These are phyloP conservation scores for Paelopatides confundens DNA, from an alignment of 53 echinoderm and acorn worm genomes.

Conservation along the genomic window DNA sequence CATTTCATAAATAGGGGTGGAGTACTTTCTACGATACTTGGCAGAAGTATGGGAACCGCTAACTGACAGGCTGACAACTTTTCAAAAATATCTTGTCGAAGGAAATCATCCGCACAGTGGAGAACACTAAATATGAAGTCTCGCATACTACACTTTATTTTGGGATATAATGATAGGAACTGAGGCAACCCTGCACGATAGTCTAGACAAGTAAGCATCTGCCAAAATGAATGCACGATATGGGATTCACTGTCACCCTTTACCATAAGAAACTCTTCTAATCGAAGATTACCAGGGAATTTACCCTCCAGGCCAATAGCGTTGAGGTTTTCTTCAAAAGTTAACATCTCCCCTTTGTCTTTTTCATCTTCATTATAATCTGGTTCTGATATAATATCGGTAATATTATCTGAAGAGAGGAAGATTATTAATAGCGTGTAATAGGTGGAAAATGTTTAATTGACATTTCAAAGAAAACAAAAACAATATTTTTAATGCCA, in stretches of 20 bases:
- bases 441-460: too few relatives aligned
- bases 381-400: too few relatives aligned
- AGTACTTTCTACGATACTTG: not conserved
- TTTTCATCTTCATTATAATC: too few relatives aligned
- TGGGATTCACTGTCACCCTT: not conserved
- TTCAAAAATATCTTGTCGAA: conserved; percentile 15
- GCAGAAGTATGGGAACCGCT: not conserved
- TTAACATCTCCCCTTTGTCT: too few relatives aligned
- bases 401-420: too few relatives aligned
- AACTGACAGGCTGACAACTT: conserved; percentile 17
- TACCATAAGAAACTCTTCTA: not conserved
- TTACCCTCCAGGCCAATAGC: not conserved
- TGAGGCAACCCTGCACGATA: not conserved
- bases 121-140: conserved; percentile 22
- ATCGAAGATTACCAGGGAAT: not conserved
- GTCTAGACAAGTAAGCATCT: not conserved
- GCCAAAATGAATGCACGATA: not conserved
- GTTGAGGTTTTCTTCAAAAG: not conserved
- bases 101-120: conserved; percentile 10
- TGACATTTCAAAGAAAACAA: too few relatives aligned
- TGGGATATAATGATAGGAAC: not conserved
- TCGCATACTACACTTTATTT: not conserved
- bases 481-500: too few relatives aligned
- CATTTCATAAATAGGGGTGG: not conserved
- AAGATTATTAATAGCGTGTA: too few relatives aligned